Percentiles rank a stretch among this genome's conserved stretches.
phyloP scores from a whole-genome alignment of 2,113 vertebrate species.

The Corvus cornix region DNA sequence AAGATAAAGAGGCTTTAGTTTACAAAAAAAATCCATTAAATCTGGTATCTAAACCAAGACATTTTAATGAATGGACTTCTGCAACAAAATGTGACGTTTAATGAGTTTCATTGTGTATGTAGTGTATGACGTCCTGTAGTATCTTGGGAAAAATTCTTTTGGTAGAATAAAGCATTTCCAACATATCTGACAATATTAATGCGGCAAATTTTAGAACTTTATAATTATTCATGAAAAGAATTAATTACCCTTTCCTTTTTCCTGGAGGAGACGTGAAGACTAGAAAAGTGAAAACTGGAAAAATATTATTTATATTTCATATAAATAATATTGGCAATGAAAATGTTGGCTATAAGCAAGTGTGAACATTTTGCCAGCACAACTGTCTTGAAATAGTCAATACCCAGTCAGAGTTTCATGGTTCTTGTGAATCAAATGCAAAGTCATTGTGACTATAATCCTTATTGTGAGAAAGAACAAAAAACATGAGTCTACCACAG shows the following conservation, averaged over 20 bases:
- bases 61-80: neutral
- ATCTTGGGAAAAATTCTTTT: neutral
- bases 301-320: neutral
- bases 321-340: neutral
- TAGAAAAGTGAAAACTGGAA: neutral
- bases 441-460: neutral
- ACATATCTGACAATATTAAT: neutral
- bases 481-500: neutral
- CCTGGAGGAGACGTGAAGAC: neutral
- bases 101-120: neutral
- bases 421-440: neutral
- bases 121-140: neutral
- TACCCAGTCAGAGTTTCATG: neutral
- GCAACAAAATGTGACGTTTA: neutral
- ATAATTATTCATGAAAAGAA: accelerated
- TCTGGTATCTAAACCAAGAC: neutral
- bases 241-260: neutral
- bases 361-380: neutral
- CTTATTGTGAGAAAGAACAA: neutral
- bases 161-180: neutral
- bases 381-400: neutral
- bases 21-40: neutral
- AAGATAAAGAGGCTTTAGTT: neutral
- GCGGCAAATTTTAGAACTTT: neutral
- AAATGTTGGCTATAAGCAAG: neutral